Evolutionary conservation across 1,140 invertebrate species (phyloP), one percentile per base, ranked within the genome.

Genomic region (Sesamia nonagrioides): DNA sequence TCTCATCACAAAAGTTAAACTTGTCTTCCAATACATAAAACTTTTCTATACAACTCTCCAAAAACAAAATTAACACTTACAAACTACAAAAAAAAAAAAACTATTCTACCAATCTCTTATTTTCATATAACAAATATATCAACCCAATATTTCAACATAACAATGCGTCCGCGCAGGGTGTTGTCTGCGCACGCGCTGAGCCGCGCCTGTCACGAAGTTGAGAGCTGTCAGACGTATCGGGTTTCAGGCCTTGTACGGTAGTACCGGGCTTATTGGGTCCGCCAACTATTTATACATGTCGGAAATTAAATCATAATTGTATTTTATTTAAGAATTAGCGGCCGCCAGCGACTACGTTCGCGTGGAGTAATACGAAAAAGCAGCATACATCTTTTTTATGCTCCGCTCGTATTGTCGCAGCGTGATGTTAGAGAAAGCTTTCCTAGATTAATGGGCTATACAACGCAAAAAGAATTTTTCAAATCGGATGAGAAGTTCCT

Each of bases 161-260:
- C 56, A 69, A 74, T 68, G 50, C 66, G 52, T 61, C 27, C 58
- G 69, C 35, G 48, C 45, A 11, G 76, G 66, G 54, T 78, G 77
- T 61, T 61, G 27, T 27, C 33, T 27, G 68, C 68, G 66, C 68
- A 77, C 76, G 77, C 77, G 66, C 77, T 35, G 40, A 18, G 40
- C 40, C 40, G 77, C 40, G 77, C 54, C 77, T 78, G 77, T 78
- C 77, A 78, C 27, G 45, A 52, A 78, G 66, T 78, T 71, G 77
- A 78, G 54, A 27, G 68, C 52, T 78, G 77, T 78, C 77, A 50
- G 37, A 42, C 61, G 79, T 83, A 79, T 85, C 79, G 76, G 35
- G 73, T 86, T 85, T 74, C 85, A 73, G 79, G 71, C 78, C 78
- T 76, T 86, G 81, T 86, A 81, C 82, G 82, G 86, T 84, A 86